Base-by-base conservation (phyloP, 2,888 invertebrate genomes). In the Omphaloscelis lunosa region DNA sequence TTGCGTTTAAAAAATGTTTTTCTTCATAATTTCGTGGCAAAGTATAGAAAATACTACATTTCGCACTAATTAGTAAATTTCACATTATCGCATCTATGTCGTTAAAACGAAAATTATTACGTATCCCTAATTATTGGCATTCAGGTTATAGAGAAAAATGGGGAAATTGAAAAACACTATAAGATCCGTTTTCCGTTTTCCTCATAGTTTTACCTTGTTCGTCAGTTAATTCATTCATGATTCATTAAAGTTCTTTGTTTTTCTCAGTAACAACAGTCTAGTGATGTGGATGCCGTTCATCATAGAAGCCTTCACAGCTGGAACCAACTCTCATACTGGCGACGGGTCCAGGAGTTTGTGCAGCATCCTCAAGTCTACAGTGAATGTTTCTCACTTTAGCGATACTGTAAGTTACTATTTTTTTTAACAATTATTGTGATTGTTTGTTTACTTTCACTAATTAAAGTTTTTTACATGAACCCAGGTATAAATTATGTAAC, bases 231-330 rank as follows among this genome's bases (percentile, higher is more conserved):
- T 9, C 1, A 53, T 53, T 17, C 34, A 53, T 34, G 29, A 3
- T 34, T 34, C 9, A 53, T 23, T 39, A 29, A 41, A 45, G 11
- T 11, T 66, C n/a, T n/a, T 68, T 17, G 0, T 41, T 34, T 34
- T 58, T 8, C 63, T 29, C 76, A 91, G 92, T 23, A 91, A 90
- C 80, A 91, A 90, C 63, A 86, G 90, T 58, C 75, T 92, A 15
- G 88, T 89, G 11, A 89, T 92, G 87, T 92, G 92, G 92, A 85
- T 92, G 85, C 92, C 91, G 0, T 84, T 87, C 56, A 86, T 92
- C 45, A 90, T 91, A 29, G 89, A 90, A 51, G 86, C 87, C 0
- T 89, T 91, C 66, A 83, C 84, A 8, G 78, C 84, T 6, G 87
- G 86, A 0, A 61, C 84, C 2, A 67, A 65, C 27, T 76, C 78